Evolutionary conservation across 2,888 invertebrate species (phyloP), one percentile per base, ranked within the genome.

Genomic region (Drosophila tripunctata): DNA sequence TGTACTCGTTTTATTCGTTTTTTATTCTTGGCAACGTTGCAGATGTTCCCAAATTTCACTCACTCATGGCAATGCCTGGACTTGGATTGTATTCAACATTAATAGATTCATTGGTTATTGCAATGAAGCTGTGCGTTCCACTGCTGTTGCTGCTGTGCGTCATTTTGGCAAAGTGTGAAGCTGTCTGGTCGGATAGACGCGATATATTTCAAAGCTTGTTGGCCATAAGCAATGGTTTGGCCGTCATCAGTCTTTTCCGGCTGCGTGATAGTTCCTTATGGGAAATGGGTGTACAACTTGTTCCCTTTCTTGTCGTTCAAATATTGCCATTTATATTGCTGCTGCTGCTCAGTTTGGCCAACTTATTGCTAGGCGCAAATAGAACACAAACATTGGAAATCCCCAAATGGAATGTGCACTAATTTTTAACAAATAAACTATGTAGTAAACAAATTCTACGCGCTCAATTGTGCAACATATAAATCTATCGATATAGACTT

Each of bases 11-110:
- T 67, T 91, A 96, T 75, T 96, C 96, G 8, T 98, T 98, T 91
- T 99, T 98, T 91, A 98, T 98, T 5, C 96, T 97, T 5, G 99
- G 99, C 17, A 99, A 99, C 90, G 95, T 98, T 88, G 98, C 98
- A 6, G 98, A 98, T 67, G 92, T 99, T 21, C 98, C 97, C 90
- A 97, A 97, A 10, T 99, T 98, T 92, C 97, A 98, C 92, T 96
- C 97, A 0, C 94, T 95, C 88, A 96, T 97, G 93, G 96, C 97
- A 21, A 94, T 96, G 57, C 96, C 97, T 80, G 98, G 98, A 88
- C 92, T 98, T n/a, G 96, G 97, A 0, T 94, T 96, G 6, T 99
- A 98, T 91, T 95, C 95, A 68, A 98, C 98, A 0, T 97, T 97
- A 89, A 92, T 95, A 5, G 99, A 99, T 94, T 95, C 95, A 52